These are phyloP conservation scores for Scaeva pyrastri DNA, from an alignment of 2,888 invertebrate species.

Conservation along the genomic window DNA sequence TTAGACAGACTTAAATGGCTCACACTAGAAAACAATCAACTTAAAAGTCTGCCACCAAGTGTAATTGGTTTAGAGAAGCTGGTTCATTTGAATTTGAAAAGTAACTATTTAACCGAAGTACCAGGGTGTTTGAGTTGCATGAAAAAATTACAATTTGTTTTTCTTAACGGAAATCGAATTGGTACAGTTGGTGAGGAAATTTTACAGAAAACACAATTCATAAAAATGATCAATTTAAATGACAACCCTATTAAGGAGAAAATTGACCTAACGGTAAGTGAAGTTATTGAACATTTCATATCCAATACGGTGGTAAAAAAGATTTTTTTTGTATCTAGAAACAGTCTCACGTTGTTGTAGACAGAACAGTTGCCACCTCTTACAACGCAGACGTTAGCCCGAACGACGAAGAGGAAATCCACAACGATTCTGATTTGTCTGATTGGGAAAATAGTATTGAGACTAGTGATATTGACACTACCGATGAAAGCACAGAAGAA, in stretches of 20 bases:
- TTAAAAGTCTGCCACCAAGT: constrained; percentile 85
- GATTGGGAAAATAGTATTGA: constrained; percentile 88
- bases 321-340: constrained; percentile 57
- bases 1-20: constrained; percentile 87
- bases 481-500: constrained; percentile 86
- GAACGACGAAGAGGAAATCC: constrained; percentile 14
- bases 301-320: too few relatives aligned
- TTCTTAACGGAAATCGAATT: constrained; percentile 85
- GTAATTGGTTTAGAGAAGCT: constrained; percentile 85
- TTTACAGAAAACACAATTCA: constrained; percentile 78
- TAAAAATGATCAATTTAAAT: constrained; percentile 86
- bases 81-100: constrained; percentile 87
- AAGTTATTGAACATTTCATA: background rate
- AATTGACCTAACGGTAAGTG: constrained; percentile 37
- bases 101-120: constrained; percentile 85
- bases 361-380: constrained; percentile 4
- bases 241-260: constrained; percentile 84
- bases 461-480: constrained; percentile 86
- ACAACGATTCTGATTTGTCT: constrained; percentile 81
- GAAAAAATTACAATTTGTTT: constrained; percentile 85
- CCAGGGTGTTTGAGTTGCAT: constrained; percentile 84
- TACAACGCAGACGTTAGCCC: constrained; percentile 47
- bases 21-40: constrained; percentile 87
- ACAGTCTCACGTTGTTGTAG: constrained; percentile 48
- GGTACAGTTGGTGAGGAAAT: constrained; percentile 68